Percentiles rank a stretch among this genome's conserved stretches.
Evolutionary conservation across 2,888 invertebrate species (phyloP).

Genomic region (Leptinotarsa rubiginosa): DNA sequence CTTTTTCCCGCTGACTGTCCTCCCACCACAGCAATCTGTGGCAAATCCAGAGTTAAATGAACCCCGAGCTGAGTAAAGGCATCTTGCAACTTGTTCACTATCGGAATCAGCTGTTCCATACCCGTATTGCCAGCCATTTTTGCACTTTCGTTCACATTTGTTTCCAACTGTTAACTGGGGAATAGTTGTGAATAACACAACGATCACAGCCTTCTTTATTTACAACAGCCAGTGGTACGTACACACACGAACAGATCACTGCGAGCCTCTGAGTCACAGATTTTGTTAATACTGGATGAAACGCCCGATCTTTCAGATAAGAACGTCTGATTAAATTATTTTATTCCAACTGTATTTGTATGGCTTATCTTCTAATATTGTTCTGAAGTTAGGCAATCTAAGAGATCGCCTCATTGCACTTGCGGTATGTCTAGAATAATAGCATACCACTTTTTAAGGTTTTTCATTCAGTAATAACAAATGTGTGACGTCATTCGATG

Average conservation of each 20-base stretch:
- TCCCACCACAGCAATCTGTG: slow-evolving; percentile 99
- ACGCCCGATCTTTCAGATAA: slow-evolving; percentile 17
- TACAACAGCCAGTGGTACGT: background rate
- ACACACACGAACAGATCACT: background rate
- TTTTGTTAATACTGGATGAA: slow-evolving; percentile 8
- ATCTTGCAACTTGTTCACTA: slow-evolving; percentile 99
- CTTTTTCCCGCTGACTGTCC: slow-evolving; percentile 99
- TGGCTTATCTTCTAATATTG: background rate
- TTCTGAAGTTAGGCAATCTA: background rate
- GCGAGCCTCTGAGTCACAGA: slow-evolving; percentile 9
- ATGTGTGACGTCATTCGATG: slow-evolving; percentile 2
- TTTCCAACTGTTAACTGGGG: background rate
- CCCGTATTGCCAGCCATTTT: slow-evolving; percentile 81
- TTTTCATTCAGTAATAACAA: slow-evolving; percentile 16
- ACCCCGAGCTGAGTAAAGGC: slow-evolving; percentile 98
- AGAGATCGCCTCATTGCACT: background rate
- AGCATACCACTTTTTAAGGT: background rate
- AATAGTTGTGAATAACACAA: background rate
- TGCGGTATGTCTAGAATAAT: background rate
- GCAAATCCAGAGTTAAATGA: slow-evolving; percentile 97
- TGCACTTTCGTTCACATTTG: slow-evolving; percentile 19
- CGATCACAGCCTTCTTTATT: slow-evolving; percentile 7
- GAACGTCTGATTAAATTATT: background rate
- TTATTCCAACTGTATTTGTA: background rate
- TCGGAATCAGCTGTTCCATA: slow-evolving; percentile 98